These are phyloP conservation scores for Picus viridis DNA, from an alignment of 2,797 vertebrate species.

Conservation along the genomic window DNA sequence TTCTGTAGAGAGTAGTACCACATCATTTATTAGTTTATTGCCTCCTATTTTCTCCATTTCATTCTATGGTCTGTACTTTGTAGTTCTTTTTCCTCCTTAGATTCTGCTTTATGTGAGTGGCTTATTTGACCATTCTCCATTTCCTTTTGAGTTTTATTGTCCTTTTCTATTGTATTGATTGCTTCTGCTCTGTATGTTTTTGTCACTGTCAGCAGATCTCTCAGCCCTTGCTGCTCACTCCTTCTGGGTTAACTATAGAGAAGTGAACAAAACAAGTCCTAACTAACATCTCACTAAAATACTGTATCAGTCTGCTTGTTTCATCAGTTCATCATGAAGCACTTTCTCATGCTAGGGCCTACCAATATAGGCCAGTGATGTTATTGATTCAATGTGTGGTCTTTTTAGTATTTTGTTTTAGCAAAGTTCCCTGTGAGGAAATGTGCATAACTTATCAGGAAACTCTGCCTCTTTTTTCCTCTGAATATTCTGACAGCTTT, in stretches of 20 bases:
- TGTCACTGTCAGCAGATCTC: constrained; percentile 37
- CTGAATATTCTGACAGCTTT: neutral
- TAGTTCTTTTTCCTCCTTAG: constrained; percentile 18
- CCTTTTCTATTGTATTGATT: constrained; percentile 40
- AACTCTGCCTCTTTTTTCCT: neutral
- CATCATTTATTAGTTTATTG: constrained; percentile 17
- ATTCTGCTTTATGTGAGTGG: constrained; percentile 37
- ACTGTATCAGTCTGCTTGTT: neutral
- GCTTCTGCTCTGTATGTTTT: constrained; percentile 8
- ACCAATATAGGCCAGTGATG: neutral
- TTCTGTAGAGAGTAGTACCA: constrained; percentile 6
- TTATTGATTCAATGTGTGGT: neutral
- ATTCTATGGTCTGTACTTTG: constrained; percentile 1
- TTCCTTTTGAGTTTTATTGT: constrained; percentile 37
- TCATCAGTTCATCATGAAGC: neutral
- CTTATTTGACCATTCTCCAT: constrained; percentile 30
- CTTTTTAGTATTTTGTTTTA: neutral
- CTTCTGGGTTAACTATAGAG: neutral
- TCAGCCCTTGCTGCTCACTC: neutral
- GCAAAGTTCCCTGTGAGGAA: neutral
- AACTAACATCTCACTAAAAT: neutral
- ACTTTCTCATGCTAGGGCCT: neutral
- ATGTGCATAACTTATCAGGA: neutral
- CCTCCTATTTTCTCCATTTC: constrained; percentile 31
- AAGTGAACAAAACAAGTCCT: neutral